Conservation (phyloP, 2,888 invertebrate genomes). For the Latheticus oryzae region DNA sequence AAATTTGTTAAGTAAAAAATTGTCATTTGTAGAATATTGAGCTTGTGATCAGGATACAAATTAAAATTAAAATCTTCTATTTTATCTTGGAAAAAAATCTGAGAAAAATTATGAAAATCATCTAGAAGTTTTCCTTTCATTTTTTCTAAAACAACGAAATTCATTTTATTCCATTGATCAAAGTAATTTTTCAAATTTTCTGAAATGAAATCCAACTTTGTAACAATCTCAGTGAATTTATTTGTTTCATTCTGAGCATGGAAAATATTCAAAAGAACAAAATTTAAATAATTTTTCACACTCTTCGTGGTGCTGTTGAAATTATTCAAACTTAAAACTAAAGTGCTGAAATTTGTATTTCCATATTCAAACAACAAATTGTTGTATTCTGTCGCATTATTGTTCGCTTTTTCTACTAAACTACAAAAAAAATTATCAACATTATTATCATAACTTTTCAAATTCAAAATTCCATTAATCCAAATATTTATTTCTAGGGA, state of each 20-base stretch:
- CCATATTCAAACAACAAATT: slow-evolving; percentile 46
- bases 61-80: slow-evolving; percentile 43
- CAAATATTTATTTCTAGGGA: slow-evolving; percentile 76
- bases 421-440: slow-evolving; percentile 56
- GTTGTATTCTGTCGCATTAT: slow-evolving; percentile 51
- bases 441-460: slow-evolving; percentile 49
- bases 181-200: slow-evolving; percentile 65
- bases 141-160: slow-evolving; percentile 40
- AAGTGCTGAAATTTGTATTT: slow-evolving; percentile 54
- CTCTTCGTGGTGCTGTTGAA: slow-evolving; percentile 51
- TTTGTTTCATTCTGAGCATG: slow-evolving; percentile 71
- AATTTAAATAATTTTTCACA: slow-evolving; percentile 65
- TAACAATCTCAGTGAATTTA: slow-evolving; percentile 67
- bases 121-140: slow-evolving; percentile 49
- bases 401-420: slow-evolving; percentile 45
- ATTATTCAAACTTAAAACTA: slow-evolving; percentile 63
- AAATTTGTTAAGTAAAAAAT: slow-evolving; percentile 55
- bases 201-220: slow-evolving; percentile 64
- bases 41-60: slow-evolving; percentile 47
- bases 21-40: slow-evolving; percentile 52
- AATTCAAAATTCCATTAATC: slow-evolving; percentile 59
- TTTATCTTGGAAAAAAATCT: slow-evolving; percentile 47
- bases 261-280: slow-evolving; percentile 69
- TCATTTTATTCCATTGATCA: slow-evolving; percentile 67
- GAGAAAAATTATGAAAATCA: slow-evolving; percentile 49